Conservation (phyloP, 2,113 vertebrate genomes). For the Geothlypis trichas region DNA sequence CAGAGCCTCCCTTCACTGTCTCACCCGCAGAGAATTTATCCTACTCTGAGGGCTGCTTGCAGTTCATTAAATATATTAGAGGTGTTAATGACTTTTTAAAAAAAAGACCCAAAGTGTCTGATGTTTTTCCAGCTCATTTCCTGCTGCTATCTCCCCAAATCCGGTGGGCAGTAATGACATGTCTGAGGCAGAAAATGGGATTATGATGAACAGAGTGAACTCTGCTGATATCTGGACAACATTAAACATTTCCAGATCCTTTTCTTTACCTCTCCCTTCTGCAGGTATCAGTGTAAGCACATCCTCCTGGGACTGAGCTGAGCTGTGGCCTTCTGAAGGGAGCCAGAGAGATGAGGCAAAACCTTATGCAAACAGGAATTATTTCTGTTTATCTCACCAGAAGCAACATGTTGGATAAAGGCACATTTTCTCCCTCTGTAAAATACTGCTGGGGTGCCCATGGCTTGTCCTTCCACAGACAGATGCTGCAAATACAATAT, state of each 20-base stretch:
- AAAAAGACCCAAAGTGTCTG: conserved; percentile 44
- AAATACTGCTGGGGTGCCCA: neutral
- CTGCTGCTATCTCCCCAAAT: conserved; percentile 31
- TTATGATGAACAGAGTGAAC: conserved; percentile 33
- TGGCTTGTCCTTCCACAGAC: neutral
- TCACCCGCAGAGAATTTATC: neutral
- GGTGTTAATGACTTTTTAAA: conserved; percentile 36
- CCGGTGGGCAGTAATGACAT: conserved; percentile 48
- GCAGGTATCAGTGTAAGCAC: neutral
- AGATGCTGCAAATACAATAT: neutral
- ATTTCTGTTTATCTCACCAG: neutral
- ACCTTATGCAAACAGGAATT: neutral
- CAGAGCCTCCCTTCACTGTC: neutral
- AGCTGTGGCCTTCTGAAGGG: neutral
- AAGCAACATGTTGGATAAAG: neutral
- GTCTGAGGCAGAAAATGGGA: conserved; percentile 53
- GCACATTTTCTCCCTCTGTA: neutral
- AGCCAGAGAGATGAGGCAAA: neutral
- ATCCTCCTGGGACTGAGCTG: neutral
- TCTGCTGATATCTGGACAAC: conserved; percentile 20
- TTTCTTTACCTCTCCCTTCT: conserved; percentile 13
- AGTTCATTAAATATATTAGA: conserved; percentile 53
- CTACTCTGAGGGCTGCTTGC: neutral
- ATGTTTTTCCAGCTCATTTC: conserved; percentile 60
- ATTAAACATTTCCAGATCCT: conserved; percentile 29